These are phyloP conservation scores for Laothoe populi DNA, from an alignment of 2,888 invertebrate genomes.

Conservation along the genomic window DNA sequence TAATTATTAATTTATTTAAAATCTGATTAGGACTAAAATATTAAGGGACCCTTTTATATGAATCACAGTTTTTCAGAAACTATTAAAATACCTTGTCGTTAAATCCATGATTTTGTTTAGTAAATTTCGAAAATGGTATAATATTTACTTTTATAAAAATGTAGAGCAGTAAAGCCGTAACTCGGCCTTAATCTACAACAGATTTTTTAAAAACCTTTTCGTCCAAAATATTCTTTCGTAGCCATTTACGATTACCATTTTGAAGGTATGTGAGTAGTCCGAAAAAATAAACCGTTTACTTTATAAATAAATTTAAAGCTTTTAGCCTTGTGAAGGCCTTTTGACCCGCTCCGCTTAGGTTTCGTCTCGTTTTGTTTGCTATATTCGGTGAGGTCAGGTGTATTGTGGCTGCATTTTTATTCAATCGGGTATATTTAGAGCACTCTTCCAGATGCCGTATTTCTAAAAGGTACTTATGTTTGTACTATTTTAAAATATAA, in stretches of 20 bases:
- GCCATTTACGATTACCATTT: not conserved
- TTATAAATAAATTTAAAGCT: conserved; percentile 34
- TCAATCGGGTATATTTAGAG: not conserved
- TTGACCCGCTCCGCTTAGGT: not conserved
- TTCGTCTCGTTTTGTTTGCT: conserved; percentile 9
- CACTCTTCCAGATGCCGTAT: not conserved
- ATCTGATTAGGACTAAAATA: no score
- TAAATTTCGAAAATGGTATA: no score
- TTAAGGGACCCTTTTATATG: no score
- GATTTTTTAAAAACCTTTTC: not conserved
- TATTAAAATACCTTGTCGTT: no score
- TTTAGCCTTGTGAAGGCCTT: conserved; percentile 17
- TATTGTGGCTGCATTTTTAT: conserved; percentile 10
- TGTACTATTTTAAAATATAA: no score
- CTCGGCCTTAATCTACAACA: not conserved
- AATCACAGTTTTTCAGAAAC: no score
- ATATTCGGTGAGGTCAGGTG: not conserved
- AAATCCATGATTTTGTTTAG: no score
- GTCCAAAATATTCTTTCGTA: not conserved
- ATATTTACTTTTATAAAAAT: no score
- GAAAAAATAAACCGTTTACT: conserved; percentile 42
- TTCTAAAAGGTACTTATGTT: no score
- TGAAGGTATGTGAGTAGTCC: conserved; percentile 34
- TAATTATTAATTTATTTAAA: no score
- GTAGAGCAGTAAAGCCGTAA: not conserved